Conservation (phyloP, 2,888 invertebrate genomes). For the Dryobotodes eremita region DNA sequence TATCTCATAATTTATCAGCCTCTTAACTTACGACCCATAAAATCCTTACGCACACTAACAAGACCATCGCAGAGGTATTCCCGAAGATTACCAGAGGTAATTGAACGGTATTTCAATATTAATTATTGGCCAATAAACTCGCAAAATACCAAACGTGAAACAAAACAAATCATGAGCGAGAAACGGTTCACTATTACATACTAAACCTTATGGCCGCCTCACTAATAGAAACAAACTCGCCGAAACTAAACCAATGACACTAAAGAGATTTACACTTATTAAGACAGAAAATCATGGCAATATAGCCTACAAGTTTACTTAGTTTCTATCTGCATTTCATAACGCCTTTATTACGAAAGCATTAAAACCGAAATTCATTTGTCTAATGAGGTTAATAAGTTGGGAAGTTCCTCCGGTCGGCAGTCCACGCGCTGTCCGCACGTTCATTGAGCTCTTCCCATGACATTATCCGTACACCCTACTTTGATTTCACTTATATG, state of each 20-base stretch:
- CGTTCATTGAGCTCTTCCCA: conserved; percentile 90
- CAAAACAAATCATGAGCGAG: conserved; percentile 61
- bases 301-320: conserved; percentile 70
- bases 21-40: conserved; percentile 40
- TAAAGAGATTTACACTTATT: conserved; percentile 83
- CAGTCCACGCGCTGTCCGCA: conserved; percentile 89
- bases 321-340: conserved; percentile 62
- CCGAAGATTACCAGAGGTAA: conserved; percentile 20
- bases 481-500: conserved; percentile 72
- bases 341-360: conserved; percentile 66
- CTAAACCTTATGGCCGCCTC: conserved; percentile 63
- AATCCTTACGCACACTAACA: conserved; percentile 20
- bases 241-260: conserved; percentile 75
- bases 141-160: conserved; percentile 35
- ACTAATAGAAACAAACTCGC: conserved; percentile 72
- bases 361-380: conserved; percentile 76
- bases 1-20: conserved; percentile 47
- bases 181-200: conserved; percentile 53
- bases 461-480: conserved; percentile 86
- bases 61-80: neutral
- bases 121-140: conserved; percentile 41
- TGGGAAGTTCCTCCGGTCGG: conserved; percentile 83
- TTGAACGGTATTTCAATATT: conserved; percentile 52
- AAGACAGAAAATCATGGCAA: conserved; percentile 76
- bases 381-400: conserved; percentile 74